Conservation (phyloP, 2,797 vertebrate genomes). For the Pseudochaenichthys georgianus region DNA sequence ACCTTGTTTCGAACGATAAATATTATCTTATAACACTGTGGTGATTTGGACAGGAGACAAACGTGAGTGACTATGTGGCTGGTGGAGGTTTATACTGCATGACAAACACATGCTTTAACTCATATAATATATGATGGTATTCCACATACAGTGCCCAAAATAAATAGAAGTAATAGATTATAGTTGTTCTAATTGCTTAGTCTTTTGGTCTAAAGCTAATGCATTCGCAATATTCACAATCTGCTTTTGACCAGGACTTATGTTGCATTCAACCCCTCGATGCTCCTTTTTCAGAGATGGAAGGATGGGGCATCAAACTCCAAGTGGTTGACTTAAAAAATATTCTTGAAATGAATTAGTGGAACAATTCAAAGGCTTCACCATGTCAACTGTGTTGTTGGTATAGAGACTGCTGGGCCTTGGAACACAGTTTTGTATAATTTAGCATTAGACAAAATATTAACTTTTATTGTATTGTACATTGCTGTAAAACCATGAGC, state of each 20-base stretch:
- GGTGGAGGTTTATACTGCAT: not conserved
- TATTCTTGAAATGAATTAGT: not conserved
- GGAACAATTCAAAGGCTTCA: not conserved
- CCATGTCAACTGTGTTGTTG: not conserved
- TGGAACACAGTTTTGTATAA: not conserved
- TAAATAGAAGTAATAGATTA: not conserved
- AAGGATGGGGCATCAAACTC: not conserved
- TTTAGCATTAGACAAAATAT: not conserved
- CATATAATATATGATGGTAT: not conserved
- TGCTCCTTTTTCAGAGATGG: not conserved
- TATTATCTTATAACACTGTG: not conserved
- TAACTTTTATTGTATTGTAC: not conserved
- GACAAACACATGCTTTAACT: not conserved
- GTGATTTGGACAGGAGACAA: not conserved
- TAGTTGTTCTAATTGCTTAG: not conserved
- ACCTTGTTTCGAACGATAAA: not conserved
- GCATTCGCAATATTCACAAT: not conserved
- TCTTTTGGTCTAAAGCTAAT: not conserved
- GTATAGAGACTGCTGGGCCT: no score
- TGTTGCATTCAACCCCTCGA: not conserved
- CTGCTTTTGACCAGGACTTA: conserved; percentile 3
- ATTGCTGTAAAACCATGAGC: not conserved
- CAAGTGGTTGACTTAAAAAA: no score
- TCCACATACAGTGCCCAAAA: not conserved
- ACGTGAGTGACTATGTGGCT: not conserved